phyloP scores from a whole-genome alignment of 2,113 vertebrate species.

The Xyrauchen texanus region DNA sequence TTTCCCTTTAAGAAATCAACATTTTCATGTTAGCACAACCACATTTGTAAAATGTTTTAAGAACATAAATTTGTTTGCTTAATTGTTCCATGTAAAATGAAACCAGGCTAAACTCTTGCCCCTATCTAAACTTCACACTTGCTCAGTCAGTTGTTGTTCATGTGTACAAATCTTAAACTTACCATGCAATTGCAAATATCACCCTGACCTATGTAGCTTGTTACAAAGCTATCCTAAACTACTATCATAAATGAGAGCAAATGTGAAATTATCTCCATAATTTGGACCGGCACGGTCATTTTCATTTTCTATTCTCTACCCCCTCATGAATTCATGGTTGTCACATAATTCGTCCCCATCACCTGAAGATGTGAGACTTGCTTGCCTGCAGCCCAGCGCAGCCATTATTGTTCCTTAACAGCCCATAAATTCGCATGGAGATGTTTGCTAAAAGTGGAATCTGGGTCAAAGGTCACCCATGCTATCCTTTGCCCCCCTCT shows the following conservation, averaged over 20 bases:
- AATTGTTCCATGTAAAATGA: background rate
- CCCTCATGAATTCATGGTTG: constrained; percentile 41
- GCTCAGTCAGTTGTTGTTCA: background rate
- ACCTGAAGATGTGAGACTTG: constrained; percentile 49
- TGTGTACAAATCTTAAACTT: background rate
- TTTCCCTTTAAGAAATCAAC: too few species aligned
- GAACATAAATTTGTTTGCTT: too few species aligned
- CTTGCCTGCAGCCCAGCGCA: constrained; percentile 46
- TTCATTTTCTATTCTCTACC: constrained; percentile 19
- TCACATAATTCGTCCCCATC: constrained; percentile 39
- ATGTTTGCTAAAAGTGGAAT: constrained; percentile 78
- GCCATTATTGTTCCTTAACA: constrained; percentile 73
- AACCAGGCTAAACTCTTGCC: background rate
- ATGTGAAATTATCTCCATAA: constrained; percentile 19
- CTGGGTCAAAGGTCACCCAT: constrained; percentile 76
- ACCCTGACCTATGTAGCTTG: background rate
- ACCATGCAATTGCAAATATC: background rate
- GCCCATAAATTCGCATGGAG: constrained; percentile 72
- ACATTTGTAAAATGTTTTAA: too few species aligned
- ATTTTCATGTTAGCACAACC: too few species aligned
- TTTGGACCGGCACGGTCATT: constrained; percentile 13
- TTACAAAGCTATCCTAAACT: constrained; percentile 2
- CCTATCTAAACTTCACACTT: background rate
- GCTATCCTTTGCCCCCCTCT: constrained; percentile 72
- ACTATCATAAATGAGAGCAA: constrained; percentile 1